Percentiles rank a stretch among this genome's conserved stretches.
Conservation (phyloP, 2,888 invertebrate genomes). For the Stenurella melanura region DNA sequence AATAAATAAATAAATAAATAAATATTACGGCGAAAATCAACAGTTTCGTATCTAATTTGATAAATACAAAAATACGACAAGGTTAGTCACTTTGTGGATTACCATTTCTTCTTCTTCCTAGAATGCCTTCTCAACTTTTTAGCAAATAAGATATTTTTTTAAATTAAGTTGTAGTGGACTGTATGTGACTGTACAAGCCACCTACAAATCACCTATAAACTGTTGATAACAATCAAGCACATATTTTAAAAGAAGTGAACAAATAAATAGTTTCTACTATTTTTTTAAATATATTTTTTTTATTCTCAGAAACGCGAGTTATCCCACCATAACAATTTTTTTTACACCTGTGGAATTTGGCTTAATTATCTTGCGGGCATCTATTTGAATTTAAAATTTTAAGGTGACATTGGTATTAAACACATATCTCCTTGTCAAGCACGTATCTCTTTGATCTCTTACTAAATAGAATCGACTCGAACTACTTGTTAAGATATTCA, state of each 20-base stretch:
- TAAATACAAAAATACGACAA: too few species aligned
- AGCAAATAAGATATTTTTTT: too few species aligned
- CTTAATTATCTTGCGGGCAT: background rate
- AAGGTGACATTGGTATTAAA: conserved; percentile 1
- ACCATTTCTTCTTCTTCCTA: too few species aligned
- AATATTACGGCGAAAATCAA: too few species aligned
- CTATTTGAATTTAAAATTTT: conserved; percentile 3
- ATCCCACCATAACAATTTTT: background rate
- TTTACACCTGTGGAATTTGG: conserved; percentile 1
- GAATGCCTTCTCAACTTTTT: too few species aligned
- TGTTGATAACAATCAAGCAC: too few species aligned
- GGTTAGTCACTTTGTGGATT: too few species aligned
- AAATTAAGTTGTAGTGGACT: too few species aligned
- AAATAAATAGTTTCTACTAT: background rate
- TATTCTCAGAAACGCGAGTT: background rate
- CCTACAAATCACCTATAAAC: too few species aligned
- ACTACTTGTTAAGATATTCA: background rate
- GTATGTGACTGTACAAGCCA: too few species aligned
- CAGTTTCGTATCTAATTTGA: too few species aligned
- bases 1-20: too few species aligned
- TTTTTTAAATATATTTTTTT: background rate
- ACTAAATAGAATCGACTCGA: background rate
- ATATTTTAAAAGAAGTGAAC: background rate
- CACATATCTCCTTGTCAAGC: background rate
- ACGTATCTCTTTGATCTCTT: background rate